Percentiles rank a stretch among this genome's conserved stretches.
phyloP scores from a whole-genome alignment of 2,797 vertebrate species.

The Enteromius treurensis region DNA sequence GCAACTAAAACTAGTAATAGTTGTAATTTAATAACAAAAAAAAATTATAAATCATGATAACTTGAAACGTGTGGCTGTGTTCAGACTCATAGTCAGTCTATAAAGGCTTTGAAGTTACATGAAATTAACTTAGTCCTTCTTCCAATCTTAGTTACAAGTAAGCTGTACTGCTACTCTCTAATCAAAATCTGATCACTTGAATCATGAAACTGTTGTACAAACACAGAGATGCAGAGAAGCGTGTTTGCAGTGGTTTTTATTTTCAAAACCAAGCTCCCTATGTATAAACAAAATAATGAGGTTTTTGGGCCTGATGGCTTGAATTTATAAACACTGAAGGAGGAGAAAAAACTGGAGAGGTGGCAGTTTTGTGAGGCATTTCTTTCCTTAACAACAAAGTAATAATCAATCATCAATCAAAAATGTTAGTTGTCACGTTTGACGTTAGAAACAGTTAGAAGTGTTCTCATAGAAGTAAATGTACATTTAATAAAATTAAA shows the following conservation, averaged over 20 bases:
- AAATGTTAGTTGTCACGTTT: no score
- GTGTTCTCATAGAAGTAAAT: no score
- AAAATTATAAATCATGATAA: no score
- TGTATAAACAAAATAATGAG: not conserved
- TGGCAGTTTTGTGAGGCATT: not conserved
- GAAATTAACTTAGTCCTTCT: not conserved
- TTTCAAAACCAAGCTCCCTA: not conserved
- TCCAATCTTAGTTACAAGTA: not conserved
- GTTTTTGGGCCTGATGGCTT: not conserved
- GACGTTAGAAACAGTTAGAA: no score
- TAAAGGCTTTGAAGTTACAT: not conserved
- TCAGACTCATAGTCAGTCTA: no score
- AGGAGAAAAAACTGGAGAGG: not conserved
- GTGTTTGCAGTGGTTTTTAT: not conserved
- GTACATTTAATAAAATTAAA: no score
- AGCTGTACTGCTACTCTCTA: no score
- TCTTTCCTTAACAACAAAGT: not conserved
- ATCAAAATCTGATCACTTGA: slow-evolving; percentile 1
- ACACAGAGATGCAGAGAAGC: not conserved
- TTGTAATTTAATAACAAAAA: no score
- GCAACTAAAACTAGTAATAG: no score
- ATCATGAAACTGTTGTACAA: not conserved
- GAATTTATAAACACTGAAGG: not conserved
- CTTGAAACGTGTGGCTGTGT: no score
- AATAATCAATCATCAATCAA: not conserved